These are phyloP conservation scores for Pristionchus pacificus DNA, from an alignment of 1,140 invertebrate species.

Conservation along the genomic window DNA sequence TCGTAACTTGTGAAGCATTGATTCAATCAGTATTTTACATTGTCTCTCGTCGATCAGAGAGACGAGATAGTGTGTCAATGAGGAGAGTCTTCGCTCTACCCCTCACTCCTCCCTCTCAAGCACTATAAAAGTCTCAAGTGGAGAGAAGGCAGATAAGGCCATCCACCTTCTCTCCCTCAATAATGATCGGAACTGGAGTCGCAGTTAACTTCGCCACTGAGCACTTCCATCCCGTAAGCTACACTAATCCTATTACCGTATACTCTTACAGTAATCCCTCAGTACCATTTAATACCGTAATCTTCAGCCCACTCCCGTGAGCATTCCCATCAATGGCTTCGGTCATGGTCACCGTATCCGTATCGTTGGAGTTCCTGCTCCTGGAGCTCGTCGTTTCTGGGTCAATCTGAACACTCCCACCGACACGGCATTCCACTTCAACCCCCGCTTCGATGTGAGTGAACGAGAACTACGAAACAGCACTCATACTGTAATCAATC, in stretches of 20 bases:
- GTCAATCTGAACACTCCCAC: conserved; percentile 23
- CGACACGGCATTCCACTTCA: conserved; percentile 28
- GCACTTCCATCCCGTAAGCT: conserved; percentile 25
- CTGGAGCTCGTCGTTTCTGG: not conserved
- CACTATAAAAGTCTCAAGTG: no score
- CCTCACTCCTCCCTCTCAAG: no score
- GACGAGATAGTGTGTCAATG: no score
- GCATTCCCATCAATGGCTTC: not conserved
- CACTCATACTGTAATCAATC: not conserved
- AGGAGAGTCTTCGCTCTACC: no score
- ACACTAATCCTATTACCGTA: not conserved
- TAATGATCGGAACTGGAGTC: conserved; percentile 24
- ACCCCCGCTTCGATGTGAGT: conserved; percentile 20
- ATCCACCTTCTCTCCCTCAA: no score
- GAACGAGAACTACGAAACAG: not conserved
- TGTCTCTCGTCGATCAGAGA: no score
- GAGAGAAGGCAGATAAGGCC: no score
- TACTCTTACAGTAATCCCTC: no score
- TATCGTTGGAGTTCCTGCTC: not conserved
- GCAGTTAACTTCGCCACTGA: conserved; percentile 22
- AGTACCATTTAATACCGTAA: not conserved
- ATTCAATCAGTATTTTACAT: no score
- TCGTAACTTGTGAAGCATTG: no score
- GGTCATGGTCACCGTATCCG: conserved; percentile 5
- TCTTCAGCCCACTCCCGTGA: conserved; percentile 12